Base-by-base conservation (phyloP, 2,113 vertebrate genomes). In the Myotis yumanensis region DNA sequence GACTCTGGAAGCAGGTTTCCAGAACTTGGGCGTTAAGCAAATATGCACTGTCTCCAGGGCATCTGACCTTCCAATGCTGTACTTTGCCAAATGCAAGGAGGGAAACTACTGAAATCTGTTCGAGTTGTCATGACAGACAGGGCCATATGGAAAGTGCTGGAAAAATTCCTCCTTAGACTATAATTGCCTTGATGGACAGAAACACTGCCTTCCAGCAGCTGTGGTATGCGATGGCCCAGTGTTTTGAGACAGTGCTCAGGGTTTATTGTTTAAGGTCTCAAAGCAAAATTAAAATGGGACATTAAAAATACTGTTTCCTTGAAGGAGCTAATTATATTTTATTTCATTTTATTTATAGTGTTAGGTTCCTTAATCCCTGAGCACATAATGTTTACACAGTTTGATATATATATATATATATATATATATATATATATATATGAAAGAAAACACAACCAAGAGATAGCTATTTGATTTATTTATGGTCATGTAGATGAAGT, bases 91-190 rank as follows among this genome's bases (percentile, higher is more conserved):
- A 46, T 77, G n/a, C 64, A 64, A 30, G 66, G 23, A 62, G 59
- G 88, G 66, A 91, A 95, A 85, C 23, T 77, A 72, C 35, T 72
- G 59, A 87, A 94, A 93, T 76, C 59, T 83, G 77, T 80, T 83
- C 40, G 64, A 87, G 43, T 66, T 90, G 20, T 87, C 52, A 25
- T 92, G 82, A 91, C 28, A 96, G 87, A 86, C 68, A 93, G 62
- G 81, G 35, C 88, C 90, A 89, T 79, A 79, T 90, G 94, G 69
- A 90, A 94, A 94, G 76, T 94, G 71, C n/a, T 91, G 89, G 85
- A 90, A 64, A 83, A 77, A 75, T 48, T 88, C 81, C 40, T 91
- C 35, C 75, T 84, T 64, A 35, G 43, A 52, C 28, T 82, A 54
- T 77, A 90, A 92, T 85, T 93, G 73, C 35, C 68, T 64, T 83